Evolutionary conservation across 1,140 invertebrate species (phyloP).

Genomic region (Bradysia coprophila): DNA sequence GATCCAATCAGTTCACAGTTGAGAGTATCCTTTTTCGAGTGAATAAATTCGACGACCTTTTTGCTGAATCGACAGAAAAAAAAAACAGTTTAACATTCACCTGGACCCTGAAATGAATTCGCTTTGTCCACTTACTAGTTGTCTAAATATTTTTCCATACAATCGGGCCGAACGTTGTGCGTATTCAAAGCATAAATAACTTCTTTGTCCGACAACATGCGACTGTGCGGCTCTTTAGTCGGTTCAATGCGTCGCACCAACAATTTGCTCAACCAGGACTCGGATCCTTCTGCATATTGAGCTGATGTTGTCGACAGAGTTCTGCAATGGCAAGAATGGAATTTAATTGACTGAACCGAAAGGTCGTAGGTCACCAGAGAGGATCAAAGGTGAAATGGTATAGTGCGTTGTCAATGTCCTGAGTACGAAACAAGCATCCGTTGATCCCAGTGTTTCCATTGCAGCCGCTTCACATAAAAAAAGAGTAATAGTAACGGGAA

Average conservation of each 20-base stretch:
- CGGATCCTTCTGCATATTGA: conserved; percentile 29
- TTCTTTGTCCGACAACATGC: conserved; percentile 87
- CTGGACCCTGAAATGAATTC: neutral
- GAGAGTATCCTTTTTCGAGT: conserved; percentile 46
- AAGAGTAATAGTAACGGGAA: no score
- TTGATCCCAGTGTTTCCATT: no score
- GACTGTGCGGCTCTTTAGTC: conserved; percentile 86
- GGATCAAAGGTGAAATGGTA: no score
- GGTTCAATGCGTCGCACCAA: conserved; percentile 81
- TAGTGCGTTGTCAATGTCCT: no score
- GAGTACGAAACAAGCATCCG: neutral
- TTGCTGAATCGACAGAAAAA: conserved; percentile 36
- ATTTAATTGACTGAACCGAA: no score
- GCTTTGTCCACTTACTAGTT: conserved; percentile 66
- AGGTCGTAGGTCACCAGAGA: no score
- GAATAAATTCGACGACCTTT: conserved; percentile 57
- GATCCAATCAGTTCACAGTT: conserved; percentile 62
- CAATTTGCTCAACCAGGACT: conserved; percentile 79
- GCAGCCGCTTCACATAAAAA: no score
- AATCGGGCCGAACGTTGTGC: conserved; percentile 82
- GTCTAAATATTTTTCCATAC: conserved; percentile 62
- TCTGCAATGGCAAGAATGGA: neutral
- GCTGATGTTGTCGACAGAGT: conserved; percentile 24
- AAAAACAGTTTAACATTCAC: neutral
- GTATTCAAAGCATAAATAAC: conserved; percentile 87